phyloP scores from a whole-genome alignment of 2,888 invertebrate species.

The Hydroisotoma schaefferi region DNA sequence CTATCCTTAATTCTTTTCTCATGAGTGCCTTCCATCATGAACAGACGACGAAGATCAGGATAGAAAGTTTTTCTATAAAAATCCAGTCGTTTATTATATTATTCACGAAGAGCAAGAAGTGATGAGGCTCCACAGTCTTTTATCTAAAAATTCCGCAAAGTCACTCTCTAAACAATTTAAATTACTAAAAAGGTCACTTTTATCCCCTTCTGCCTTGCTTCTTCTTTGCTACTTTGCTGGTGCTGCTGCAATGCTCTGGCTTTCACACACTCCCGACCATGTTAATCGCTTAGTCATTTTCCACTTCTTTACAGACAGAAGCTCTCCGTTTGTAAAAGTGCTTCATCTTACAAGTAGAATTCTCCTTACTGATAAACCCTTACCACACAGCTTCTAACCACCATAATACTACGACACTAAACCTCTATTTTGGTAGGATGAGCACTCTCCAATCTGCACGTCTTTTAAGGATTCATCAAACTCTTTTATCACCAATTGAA shows the following conservation, averaged over 20 bases:
- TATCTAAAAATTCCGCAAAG: constrained; percentile 46
- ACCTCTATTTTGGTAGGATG: too few species aligned
- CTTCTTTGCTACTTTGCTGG: constrained; percentile 20
- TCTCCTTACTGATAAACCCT: too few species aligned
- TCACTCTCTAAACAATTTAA: constrained; percentile 46
- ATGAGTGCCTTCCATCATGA: too few species aligned
- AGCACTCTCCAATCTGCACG: too few species aligned
- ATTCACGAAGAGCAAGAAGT: constrained; percentile 34
- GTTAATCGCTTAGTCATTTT: constrained; percentile 16
- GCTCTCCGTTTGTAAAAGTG: constrained; percentile 2
- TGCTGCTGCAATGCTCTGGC: too few species aligned
- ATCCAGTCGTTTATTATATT: constrained; percentile 11
- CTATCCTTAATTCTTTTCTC: too few species aligned
- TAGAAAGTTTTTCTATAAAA: constrained; percentile 11
- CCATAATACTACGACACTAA: too few species aligned
- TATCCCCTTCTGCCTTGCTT: constrained; percentile 11
- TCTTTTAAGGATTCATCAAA: too few species aligned
- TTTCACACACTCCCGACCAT: constrained; percentile 18
- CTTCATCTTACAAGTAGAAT: too few species aligned
- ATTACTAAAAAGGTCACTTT: constrained; percentile 44
- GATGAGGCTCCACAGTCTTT: constrained; percentile 40
- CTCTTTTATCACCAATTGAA: too few species aligned
- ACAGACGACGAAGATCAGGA: background rate
- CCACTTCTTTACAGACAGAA: constrained; percentile 16
- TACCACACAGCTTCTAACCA: too few species aligned